These are phyloP conservation scores for Temnothorax rugatulus DNA, from an alignment of 2,888 invertebrate species.

Conservation along the genomic window DNA sequence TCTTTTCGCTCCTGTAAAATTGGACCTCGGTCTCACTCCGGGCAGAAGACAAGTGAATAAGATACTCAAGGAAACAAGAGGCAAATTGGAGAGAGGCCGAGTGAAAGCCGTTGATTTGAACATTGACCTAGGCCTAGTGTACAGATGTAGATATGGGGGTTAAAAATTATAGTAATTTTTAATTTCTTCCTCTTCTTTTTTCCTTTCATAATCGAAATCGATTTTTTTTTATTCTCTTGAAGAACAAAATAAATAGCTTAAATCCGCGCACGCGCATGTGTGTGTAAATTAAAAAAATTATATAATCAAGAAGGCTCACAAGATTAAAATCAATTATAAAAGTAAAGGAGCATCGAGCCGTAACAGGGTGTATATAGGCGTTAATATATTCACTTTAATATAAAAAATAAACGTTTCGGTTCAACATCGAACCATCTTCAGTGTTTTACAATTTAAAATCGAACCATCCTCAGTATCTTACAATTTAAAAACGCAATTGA, in stretches of 20 bases:
- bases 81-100: constrained; percentile 84
- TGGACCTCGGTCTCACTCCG: constrained; percentile 90
- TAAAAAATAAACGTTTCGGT: too few species aligned
- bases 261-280: neutral
- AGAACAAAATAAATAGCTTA: neutral
- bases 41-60: constrained; percentile 93
- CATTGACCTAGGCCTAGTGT: constrained; percentile 90
- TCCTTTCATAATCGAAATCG: constrained; percentile 14
- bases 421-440: too few species aligned
- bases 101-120: constrained; percentile 86
- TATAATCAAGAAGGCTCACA: too few species aligned
- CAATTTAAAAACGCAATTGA: too few species aligned
- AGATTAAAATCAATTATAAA: too few species aligned
- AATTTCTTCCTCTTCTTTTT: neutral
- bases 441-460: too few species aligned
- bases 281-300: constrained; percentile 46
- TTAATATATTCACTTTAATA: too few species aligned
- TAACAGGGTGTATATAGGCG: too few species aligned
- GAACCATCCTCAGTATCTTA: too few species aligned
- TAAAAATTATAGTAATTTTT: constrained; percentile 68
- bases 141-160: neutral
- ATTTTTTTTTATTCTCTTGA: constrained; percentile 14
- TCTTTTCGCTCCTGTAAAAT: constrained; percentile 83
- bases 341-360: too few species aligned
- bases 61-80: constrained; percentile 86